These are phyloP conservation scores for Cydia fagiglandana DNA, from an alignment of 1,140 invertebrate genomes.

Conservation along the genomic window DNA sequence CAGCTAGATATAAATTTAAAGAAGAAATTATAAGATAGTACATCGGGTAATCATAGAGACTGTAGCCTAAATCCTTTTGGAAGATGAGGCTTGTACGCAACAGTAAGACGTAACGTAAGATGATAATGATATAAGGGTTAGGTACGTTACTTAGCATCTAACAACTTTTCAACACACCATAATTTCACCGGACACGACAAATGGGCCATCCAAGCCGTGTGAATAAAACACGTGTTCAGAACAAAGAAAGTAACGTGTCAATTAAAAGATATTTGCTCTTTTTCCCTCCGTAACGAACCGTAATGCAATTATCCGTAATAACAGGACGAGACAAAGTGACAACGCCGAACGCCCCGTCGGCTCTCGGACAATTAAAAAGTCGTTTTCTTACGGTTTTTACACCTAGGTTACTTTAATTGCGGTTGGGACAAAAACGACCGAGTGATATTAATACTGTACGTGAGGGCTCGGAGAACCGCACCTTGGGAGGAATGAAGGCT, in stretches of 20 bases:
- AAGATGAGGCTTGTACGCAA: too few species aligned
- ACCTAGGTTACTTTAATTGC: conserved; percentile 33
- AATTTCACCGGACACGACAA: conserved; percentile 6
- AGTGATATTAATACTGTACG: conserved; percentile 15
- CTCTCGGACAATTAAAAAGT: conserved; percentile 73
- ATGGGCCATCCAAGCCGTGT: conserved; percentile 44
- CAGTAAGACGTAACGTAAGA: too few species aligned
- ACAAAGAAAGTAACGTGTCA: conserved; percentile 73
- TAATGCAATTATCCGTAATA: conserved; percentile 78
- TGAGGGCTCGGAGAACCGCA: neutral
- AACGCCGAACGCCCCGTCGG: conserved; percentile 62
- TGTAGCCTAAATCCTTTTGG: too few species aligned
- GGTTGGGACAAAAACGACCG: conserved; percentile 14
- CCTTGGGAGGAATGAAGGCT: neutral
- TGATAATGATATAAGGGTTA: neutral
- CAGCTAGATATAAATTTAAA: too few species aligned
- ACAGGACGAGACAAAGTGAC: conserved; percentile 73
- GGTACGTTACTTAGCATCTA: neutral
- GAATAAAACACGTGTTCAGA: conserved; percentile 66
- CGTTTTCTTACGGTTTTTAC: conserved; percentile 67
- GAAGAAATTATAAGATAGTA: too few species aligned
- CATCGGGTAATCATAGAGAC: too few species aligned
- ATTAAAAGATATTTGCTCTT: conserved; percentile 71
- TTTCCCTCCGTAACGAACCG: conserved; percentile 74
- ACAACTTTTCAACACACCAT: neutral